A percentile compares a stretch with the other conserved stretches of the same genome.
Evolutionary conservation across 2,888 invertebrate species (phyloP).

Genomic region (Cantharis rufa): DNA sequence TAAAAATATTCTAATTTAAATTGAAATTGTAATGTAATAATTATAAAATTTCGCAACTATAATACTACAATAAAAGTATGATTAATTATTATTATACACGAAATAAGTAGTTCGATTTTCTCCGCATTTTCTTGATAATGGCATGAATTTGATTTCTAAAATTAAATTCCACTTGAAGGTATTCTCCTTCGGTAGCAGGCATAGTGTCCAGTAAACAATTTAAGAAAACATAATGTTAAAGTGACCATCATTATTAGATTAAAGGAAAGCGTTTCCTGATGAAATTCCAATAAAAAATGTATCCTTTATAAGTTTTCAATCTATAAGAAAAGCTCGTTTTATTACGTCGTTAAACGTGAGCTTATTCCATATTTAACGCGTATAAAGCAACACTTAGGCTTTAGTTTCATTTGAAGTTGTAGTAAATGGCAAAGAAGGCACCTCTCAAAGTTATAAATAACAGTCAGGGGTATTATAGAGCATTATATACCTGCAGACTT

Average conservation of each 20-base stretch:
- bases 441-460: conserved; percentile 40
- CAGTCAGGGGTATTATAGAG: conserved; percentile 37
- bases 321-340: conserved; percentile 2
- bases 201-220: not conserved
- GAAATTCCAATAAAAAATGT: conserved; percentile 6
- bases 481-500: conserved; percentile 35
- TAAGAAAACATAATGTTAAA: not conserved
- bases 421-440: conserved; percentile 32
- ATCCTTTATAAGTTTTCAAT: not conserved
- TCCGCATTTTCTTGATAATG: too few relatives aligned
- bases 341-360: conserved; percentile 17
- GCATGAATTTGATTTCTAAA: too few relatives aligned
- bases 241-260: not conserved
- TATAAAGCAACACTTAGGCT: conserved; percentile 21
- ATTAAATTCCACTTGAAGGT: too few relatives aligned
- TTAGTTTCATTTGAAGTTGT: conserved; percentile 30
- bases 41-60: too few relatives aligned
- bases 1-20: too few relatives aligned
- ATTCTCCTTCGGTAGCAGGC: not conserved
- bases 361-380: conserved; percentile 21
- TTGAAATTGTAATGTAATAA: too few relatives aligned
- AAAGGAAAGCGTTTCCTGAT: not conserved
- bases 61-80: not conserved
- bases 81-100: not conserved
- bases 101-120: too few relatives aligned